phyloP scores from a whole-genome alignment of 2,888 invertebrate genomes.

The Morpho helenor region DNA sequence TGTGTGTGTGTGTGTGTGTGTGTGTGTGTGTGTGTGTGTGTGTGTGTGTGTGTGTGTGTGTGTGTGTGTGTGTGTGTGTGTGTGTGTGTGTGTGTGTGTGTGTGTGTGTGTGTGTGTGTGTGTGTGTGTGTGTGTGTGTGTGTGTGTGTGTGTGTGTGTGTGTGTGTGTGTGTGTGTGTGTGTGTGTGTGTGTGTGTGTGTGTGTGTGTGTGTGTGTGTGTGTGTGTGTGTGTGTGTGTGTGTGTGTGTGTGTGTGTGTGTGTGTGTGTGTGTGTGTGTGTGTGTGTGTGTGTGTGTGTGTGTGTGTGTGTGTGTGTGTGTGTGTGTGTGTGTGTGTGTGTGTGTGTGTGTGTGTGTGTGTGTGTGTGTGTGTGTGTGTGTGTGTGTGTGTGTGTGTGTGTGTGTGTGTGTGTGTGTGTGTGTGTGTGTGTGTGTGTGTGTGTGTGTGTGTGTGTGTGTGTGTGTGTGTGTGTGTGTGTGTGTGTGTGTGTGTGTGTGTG shows the following conservation, averaged over 20 bases:
- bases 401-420: constrained; percentile 3
- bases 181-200: constrained; percentile 5
- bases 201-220: constrained; percentile 5
- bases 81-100: constrained; percentile 5
- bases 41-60: constrained; percentile 5
- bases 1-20: constrained; percentile 5
- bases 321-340: constrained; percentile 2
- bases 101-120: constrained; percentile 5
- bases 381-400: constrained; percentile 2
- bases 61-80: constrained; percentile 5
- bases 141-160: constrained; percentile 5
- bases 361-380: constrained; percentile 3
- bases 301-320: constrained; percentile 5
- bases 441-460: constrained; percentile 2
- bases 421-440: constrained; percentile 3
- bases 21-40: constrained; percentile 5
- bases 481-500: constrained; percentile 3
- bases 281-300: constrained; percentile 5
- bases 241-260: constrained; percentile 5
- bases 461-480: constrained; percentile 3
- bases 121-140: constrained; percentile 5
- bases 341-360: constrained; percentile 3
- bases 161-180: constrained; percentile 5
- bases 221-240: constrained; percentile 5
- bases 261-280: constrained; percentile 5